Evolutionary conservation across 2,888 invertebrate species (phyloP), one percentile per base, ranked within the genome.

Genomic region (Eupithecia dodoneata): DNA sequence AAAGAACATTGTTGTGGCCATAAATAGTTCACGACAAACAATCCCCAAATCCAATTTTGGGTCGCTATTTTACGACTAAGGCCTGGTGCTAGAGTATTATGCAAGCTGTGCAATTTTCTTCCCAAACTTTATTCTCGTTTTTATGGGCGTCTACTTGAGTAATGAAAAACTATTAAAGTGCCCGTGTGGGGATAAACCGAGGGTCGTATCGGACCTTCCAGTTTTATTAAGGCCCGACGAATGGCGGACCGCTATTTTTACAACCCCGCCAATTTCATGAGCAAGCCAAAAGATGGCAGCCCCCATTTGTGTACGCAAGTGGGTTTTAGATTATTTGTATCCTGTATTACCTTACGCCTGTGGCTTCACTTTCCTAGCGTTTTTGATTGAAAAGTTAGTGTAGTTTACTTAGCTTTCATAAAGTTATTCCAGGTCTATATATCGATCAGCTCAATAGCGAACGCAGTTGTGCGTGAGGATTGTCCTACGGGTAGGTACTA

Each of bases 151-250:
- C 94, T 94, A 93, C 93, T 94, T 93, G 93, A 94, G 94, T 94
- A 94, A 94, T 94, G 94, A 94, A 94, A 94, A 93, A 93, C 94
- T 93, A 94, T 94, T 92, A 94, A 94, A 93, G 86, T 90, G 88
- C 81, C 89, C 89, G 93, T 87, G 90, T 89, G 93, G 93, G 92
- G 90, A 92, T 92, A 89, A 90, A 89, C 84, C 89, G 89, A 89
- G 93, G 93, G 93, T 91, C 89, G 93, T 90, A 87, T 90, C 63
- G 91, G 89, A 91, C 92, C 92, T 92, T 92, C 87, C 89, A 88
- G 83, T 90, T 94, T 94, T 93, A 94, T 92, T 89, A 86, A 85
- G 77, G 81, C 86, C 84, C 87, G 87, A 86, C 94, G 91, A 94
- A 94, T 94, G 85, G 91, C 86, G 81, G 77, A 80, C 79, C 89